Evolutionary conservation across 2,888 invertebrate species (phyloP), one percentile per base, ranked within the genome.

Genomic region (Pocota personata): DNA sequence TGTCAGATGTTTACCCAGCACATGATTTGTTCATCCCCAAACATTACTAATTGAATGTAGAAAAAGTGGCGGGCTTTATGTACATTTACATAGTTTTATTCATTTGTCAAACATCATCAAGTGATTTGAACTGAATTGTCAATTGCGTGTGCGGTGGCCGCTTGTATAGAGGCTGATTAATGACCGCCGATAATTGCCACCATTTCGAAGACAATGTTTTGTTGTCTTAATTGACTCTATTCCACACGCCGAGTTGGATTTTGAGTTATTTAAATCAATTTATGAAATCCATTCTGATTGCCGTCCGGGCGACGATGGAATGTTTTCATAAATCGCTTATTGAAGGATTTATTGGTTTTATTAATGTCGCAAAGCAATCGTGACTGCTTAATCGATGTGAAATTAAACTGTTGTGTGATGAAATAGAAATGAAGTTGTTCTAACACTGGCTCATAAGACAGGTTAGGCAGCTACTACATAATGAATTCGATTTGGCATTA

Each of bases 171-270:
- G n/a, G 2, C 24, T 64, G 64, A 52, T 55, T 52, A 55, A 55
- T 43, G 12, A 21, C 5, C 30, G 2, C 27, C 8, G 14, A 27
- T 37, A 21, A 58, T 7, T 35, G 37, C 35, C 14, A 21, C 24
- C 46, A 21, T 21, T 24, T 6, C 35, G 10, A 12, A 5, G n/a
- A 8, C 27, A 6, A 1, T n/a, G n/a, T n/a, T n/a, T 64, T 32
- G 52, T 75, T 55, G 62, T 19, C 21, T 43, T 66, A 66, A 75
- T 75, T 75, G 64, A 43, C 32, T 46, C 19, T 19, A 48, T 48
- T 30, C 21, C 10, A 12, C 24, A 10, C 10, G 1, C 21, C 0
- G 1, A 1, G n/a, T 27, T n/a, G 27, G 14, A 46, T 27, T 64
- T 64, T 14, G 19, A 30, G 12, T 43, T 46, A 46, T 64, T 30